Conservation (phyloP, 2,888 invertebrate genomes). For the Gastracanthus pulcherrimus region DNA sequence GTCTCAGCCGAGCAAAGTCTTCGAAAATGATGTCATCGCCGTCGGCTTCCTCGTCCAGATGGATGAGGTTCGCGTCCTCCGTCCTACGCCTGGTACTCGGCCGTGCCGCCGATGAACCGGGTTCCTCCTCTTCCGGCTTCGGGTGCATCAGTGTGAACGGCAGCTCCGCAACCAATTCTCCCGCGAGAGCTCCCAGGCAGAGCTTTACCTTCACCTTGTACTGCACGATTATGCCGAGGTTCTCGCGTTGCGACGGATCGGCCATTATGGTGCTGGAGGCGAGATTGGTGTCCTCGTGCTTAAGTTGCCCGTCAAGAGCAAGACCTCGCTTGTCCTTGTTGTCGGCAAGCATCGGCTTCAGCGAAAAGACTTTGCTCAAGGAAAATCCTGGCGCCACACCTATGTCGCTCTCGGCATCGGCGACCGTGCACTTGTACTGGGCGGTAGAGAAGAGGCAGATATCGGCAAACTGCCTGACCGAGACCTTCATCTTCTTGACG, state of each 20-base stretch:
- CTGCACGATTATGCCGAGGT: slow-evolving; percentile 99
- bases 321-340: slow-evolving; percentile 92
- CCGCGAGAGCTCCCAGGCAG: slow-evolving; percentile 94
- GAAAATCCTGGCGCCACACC: slow-evolving; percentile 91
- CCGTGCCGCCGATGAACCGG: slow-evolving; percentile 69
- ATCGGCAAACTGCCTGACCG: slow-evolving; percentile 98
- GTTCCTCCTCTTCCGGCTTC: slow-evolving; percentile 91
- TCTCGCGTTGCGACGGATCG: slow-evolving; percentile 96
- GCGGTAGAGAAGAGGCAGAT: slow-evolving; percentile 99
- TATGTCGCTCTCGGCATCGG: slow-evolving; percentile 97
- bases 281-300: slow-evolving; percentile 93
- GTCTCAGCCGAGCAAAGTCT: slow-evolving; percentile 97
- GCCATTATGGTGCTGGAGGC: slow-evolving; percentile 93
- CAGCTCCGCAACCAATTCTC: slow-evolving; percentile 97
- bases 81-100: slow-evolving; percentile 70
- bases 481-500: slow-evolving; percentile 97
- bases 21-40: slow-evolving; percentile 99
- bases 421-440: slow-evolving; percentile 99
- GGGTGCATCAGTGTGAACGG: slow-evolving; percentile 99
- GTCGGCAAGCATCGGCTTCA: slow-evolving; percentile 88
- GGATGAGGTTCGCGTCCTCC: slow-evolving; percentile 91
- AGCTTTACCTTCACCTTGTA: slow-evolving; percentile 99
- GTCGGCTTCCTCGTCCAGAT: slow-evolving; percentile 90
- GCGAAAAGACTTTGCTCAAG: slow-evolving; percentile 89
- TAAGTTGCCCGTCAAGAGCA: slow-evolving; percentile 91